phyloP scores from a whole-genome alignment of 2,113 vertebrate species.

The Camelus bactrianus region DNA sequence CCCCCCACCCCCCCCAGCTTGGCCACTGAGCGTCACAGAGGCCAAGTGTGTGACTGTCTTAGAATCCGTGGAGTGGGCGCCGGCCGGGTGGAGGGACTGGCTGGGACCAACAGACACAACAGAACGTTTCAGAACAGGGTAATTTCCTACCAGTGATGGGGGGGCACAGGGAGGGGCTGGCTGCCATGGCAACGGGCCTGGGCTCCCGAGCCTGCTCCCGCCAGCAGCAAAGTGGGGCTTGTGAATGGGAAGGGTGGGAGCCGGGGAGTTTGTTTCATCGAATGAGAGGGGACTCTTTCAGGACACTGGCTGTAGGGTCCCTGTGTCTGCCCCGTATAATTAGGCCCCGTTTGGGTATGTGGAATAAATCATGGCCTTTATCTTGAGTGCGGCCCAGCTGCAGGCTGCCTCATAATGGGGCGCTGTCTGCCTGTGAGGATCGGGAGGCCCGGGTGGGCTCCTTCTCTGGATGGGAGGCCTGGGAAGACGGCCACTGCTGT shows the following conservation, averaged over 20 bases:
- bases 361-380: slow-evolving; percentile 88
- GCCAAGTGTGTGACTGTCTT: slow-evolving; percentile 81
- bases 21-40: slow-evolving; percentile 67
- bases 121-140: slow-evolving; percentile 86
- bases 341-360: slow-evolving; percentile 78
- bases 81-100: slow-evolving; percentile 66
- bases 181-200: slow-evolving; percentile 91
- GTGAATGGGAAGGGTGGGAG: slow-evolving; percentile 68
- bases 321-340: slow-evolving; percentile 88
- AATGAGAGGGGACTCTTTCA: slow-evolving; percentile 87
- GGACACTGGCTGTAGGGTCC: slow-evolving; percentile 85
- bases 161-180: slow-evolving; percentile 81
- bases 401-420: slow-evolving; percentile 85
- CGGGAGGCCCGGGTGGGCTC: neutral
- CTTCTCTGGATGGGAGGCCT: neutral
- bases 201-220: slow-evolving; percentile 75
- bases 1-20: neutral
- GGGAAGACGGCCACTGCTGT: neutral
- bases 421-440: slow-evolving; percentile 84
- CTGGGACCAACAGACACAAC: slow-evolving; percentile 85
- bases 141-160: slow-evolving; percentile 81
- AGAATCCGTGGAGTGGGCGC: slow-evolving; percentile 73
- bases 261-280: slow-evolving; percentile 80
- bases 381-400: slow-evolving; percentile 87
- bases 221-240: slow-evolving; percentile 76